Percentiles rank a stretch among this genome's conserved stretches.
phyloP scores from a whole-genome alignment of 2,113 vertebrate genomes.

The Cephalopterus ornatus region DNA sequence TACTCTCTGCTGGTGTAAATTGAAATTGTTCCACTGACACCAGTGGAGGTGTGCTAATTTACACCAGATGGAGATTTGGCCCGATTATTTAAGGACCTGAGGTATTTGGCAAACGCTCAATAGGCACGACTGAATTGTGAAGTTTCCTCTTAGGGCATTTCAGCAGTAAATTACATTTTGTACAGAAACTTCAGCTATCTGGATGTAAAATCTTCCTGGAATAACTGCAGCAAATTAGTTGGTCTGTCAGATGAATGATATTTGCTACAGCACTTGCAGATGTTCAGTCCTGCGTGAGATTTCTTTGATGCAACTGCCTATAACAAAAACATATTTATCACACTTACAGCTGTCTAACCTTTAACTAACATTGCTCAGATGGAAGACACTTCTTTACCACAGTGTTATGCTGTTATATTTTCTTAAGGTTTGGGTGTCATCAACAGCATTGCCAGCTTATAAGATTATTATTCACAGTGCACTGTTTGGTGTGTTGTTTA shows the following conservation, averaged over 20 bases:
- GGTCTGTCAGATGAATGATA: conserved; percentile 43
- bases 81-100: conserved; percentile 36
- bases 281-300: conserved; percentile 54
- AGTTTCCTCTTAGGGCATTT: conserved; percentile 51
- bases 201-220: conserved; percentile 64
- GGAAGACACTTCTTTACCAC: conserved; percentile 3
- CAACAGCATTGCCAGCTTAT: not conserved
- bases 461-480: not conserved
- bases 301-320: conserved; percentile 57
- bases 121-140: conserved; percentile 12
- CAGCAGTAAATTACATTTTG: conserved; percentile 55
- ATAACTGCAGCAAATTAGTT: conserved; percentile 64
- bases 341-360: conserved; percentile 58
- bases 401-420: conserved; percentile 16
- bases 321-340: conserved; percentile 68
- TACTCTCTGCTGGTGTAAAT: conserved; percentile 3
- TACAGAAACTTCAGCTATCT: conserved; percentile 52
- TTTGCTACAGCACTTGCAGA: conserved; percentile 44
- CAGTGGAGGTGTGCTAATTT: not conserved
- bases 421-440: not conserved
- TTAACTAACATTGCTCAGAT: conserved; percentile 52
- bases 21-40: not conserved
- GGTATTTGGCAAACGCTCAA: conserved; percentile 34
- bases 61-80: conserved; percentile 30
- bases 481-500: not conserved